Percentiles rank a stretch among this genome's conserved stretches.
Conservation (phyloP, 1,140 invertebrate genomes). For the Gonioctena quinquepunctata region DNA sequence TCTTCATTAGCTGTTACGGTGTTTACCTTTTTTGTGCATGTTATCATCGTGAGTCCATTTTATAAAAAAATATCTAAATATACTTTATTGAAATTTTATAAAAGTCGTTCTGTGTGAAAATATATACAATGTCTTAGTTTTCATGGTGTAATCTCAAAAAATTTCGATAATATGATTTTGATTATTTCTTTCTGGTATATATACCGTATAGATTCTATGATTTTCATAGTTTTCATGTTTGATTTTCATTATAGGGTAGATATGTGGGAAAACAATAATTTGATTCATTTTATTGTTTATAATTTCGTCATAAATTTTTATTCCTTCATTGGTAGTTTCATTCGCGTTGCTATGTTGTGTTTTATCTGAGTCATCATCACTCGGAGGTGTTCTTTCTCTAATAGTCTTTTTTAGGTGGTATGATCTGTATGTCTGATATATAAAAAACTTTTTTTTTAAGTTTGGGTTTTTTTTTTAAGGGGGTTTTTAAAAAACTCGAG, state of each 20-base stretch:
- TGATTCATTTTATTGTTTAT: constrained; percentile 8
- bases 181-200: constrained; percentile 10
- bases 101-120: neutral
- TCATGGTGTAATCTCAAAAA: constrained; percentile 6
- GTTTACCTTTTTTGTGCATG: constrained; percentile 14
- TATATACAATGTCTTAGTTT: constrained; percentile 10
- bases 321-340: too few species aligned
- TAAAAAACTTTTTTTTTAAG: too few species aligned
- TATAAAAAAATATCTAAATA: constrained; percentile 10
- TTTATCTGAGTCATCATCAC: neutral
- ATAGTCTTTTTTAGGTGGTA: neutral
- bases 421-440: neutral
- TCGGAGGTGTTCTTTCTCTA: neutral
- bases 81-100: constrained; percentile 18
- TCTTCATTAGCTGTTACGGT: constrained; percentile 17
- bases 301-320: neutral
- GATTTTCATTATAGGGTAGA: neutral
- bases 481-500: too few species aligned
- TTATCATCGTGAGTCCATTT: constrained; percentile 14
- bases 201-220: constrained; percentile 18
- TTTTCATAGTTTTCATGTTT: constrained; percentile 1
- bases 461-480: too few species aligned
- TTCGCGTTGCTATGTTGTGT: neutral
- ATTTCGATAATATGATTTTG: constrained; percentile 12
- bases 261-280: neutral